Conservation (phyloP, 2,797 vertebrate species). For the Gadopsis marmoratus region DNA sequence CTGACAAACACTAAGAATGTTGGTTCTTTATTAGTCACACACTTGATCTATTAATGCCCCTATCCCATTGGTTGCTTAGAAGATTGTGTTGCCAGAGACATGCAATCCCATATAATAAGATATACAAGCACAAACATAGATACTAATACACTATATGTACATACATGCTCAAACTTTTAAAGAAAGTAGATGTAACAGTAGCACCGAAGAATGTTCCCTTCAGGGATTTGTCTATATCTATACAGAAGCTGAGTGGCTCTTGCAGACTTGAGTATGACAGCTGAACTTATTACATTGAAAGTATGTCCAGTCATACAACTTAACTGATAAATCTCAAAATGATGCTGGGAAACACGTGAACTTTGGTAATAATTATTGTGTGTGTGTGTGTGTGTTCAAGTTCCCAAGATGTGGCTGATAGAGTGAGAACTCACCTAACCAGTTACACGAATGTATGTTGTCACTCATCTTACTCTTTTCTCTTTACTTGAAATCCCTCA, state of each 20-base stretch:
- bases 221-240: background rate
- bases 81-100: no score
- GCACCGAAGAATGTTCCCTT: background rate
- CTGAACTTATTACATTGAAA: background rate
- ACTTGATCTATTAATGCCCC: background rate
- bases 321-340: background rate
- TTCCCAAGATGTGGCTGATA: slow-evolving; percentile 35
- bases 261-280: no score
- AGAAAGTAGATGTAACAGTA: background rate
- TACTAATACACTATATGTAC: background rate
- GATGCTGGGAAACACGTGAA: background rate
- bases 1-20: background rate
- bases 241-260: background rate
- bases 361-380: background rate
- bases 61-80: no score
- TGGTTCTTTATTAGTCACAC: slow-evolving; percentile 15
- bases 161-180: background rate
- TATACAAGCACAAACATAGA: background rate
- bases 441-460: slow-evolving; percentile 32
- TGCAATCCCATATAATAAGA: no score
- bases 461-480: slow-evolving; percentile 8
- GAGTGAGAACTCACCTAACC: slow-evolving; percentile 42
- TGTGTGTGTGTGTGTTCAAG: slow-evolving; percentile 41
- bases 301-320: background rate
- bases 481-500: slow-evolving; percentile 22